phyloP scores from a whole-genome alignment of 2,113 vertebrate species.

The Steatornis caripensis region DNA sequence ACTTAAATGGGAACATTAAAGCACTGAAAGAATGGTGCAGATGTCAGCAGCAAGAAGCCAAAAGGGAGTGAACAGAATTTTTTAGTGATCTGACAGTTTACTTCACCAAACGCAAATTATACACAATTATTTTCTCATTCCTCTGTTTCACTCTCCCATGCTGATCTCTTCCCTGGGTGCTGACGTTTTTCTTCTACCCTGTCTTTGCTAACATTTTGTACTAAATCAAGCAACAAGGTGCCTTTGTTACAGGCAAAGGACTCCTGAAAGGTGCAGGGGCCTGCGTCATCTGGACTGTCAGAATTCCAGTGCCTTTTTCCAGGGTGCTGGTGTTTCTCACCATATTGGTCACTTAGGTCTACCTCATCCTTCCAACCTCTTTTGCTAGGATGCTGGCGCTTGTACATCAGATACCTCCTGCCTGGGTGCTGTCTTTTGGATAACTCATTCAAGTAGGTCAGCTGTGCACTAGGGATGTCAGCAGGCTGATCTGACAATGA shows the following conservation, averaged over 20 bases:
- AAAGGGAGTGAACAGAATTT: background rate
- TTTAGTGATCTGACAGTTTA: background rate
- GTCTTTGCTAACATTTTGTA: conserved; percentile 73
- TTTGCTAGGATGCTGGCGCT: conserved; percentile 78
- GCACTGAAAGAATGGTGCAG: background rate
- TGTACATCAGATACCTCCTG: conserved; percentile 74
- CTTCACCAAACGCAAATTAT: background rate
- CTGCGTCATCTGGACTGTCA: conserved; percentile 62
- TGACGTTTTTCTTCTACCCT: conserved; percentile 81
- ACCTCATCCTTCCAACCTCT: conserved; percentile 63
- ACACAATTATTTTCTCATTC: conserved; percentile 62
- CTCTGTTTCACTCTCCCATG: conserved; percentile 68
- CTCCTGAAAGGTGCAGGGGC: conserved; percentile 74
- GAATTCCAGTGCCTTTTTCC: conserved; percentile 79
- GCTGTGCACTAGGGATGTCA: conserved; percentile 50
- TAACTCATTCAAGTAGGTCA: conserved; percentile 63
- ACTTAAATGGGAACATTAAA: background rate
- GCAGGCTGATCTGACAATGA: conserved; percentile 44
- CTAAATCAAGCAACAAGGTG: conserved; percentile 78
- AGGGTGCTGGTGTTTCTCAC: conserved; percentile 84
- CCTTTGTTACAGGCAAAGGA: conserved; percentile 75
- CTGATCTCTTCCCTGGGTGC: conserved; percentile 83
- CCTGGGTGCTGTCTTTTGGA: conserved; percentile 84
- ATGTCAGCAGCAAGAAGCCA: conserved; percentile 10
- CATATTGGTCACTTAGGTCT: conserved; percentile 39